Base-by-base conservation (phyloP, 2,888 invertebrate genomes). In the Drosophila limbata region DNA sequence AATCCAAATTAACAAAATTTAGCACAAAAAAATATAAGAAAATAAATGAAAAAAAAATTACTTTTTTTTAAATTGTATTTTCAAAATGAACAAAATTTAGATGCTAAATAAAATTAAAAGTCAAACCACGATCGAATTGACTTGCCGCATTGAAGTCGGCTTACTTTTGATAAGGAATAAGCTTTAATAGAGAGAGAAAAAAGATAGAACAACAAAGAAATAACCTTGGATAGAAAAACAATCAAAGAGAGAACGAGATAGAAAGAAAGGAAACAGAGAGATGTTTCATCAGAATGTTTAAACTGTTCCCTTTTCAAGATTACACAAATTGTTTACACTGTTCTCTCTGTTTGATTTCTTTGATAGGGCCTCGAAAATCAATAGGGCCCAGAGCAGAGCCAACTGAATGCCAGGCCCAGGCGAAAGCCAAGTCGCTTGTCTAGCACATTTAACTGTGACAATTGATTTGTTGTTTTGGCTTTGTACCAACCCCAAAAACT, bases 361-460 rank as follows among this genome's bases (percentile, higher is more conserved):
- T 44, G 40, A 21, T 77, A 64, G 31, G 65, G 65, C 55, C 69
- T 78, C 69, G 42, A 62, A 77, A 76, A 77, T 77, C 77, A 52
- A 79, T 77, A 53, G 45, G 13, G 13, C 17, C 53, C 28, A 42
- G 8, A 9, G 19, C 28, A 42, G 8, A 9, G 19, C 35, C 25
- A 33, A 61, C 53, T 47, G 68, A 52, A 69, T 61, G 71, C 53
- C 60, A 64, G 53, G 15, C 47, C 56, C 52, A 25, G 25, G 25
- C 25, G 55, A 57, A 52, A 59, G 28, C 45, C 62, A 59, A 68
- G 55, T 69, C 74, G 64, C 35, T 67, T 57, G n/a, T 44, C 52
- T 39, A 28, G 50, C 77, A 68, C 62, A 71, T 75, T 69, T 69
- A 81, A 73, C 71, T 69, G 63, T 79, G 74, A 76, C 79, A 72